These are phyloP conservation scores for Caenorhabditis japonica DNA, from an alignment of 2,888 invertebrate genomes.

Conservation along the genomic window DNA sequence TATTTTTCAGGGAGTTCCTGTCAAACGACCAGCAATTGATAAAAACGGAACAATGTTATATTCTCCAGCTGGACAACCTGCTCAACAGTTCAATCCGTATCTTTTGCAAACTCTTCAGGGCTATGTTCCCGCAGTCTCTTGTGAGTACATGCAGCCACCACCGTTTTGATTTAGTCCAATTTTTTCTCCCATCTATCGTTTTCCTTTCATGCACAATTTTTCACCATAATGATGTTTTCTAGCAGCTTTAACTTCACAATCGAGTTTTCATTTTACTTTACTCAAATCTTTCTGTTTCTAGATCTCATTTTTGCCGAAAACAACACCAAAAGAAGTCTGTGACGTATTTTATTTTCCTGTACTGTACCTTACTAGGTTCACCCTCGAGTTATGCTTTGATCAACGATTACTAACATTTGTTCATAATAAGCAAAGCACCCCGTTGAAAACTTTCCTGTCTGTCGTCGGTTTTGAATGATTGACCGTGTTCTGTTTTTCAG, in stretches of 20 bases:
- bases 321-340: no score
- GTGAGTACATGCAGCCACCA: constrained; percentile 65
- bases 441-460: constrained; percentile 35
- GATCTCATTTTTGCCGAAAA: constrained; percentile 45
- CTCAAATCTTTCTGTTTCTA: constrained; percentile 14
- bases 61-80: constrained; percentile 50
- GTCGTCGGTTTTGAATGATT: constrained; percentile 41
- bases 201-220: background rate
- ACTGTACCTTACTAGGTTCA: no score
- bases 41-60: constrained; percentile 66
- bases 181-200: background rate
- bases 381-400: background rate
- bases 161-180: constrained; percentile 5
- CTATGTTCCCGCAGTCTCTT: constrained; percentile 69
- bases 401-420: background rate
- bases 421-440: background rate
- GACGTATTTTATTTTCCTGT: no score
- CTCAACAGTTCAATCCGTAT: constrained; percentile 64
- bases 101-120: constrained; percentile 60
- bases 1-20: constrained; percentile 63
- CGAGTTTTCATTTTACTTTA: background rate
- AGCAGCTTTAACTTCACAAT: constrained; percentile 2
- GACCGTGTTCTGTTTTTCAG: constrained; percentile 62
- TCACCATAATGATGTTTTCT: background rate
- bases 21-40: constrained; percentile 66